These are phyloP conservation scores for Eulemur mongoz DNA, from an alignment of 2,797 vertebrate genomes.

Conservation along the genomic window DNA sequence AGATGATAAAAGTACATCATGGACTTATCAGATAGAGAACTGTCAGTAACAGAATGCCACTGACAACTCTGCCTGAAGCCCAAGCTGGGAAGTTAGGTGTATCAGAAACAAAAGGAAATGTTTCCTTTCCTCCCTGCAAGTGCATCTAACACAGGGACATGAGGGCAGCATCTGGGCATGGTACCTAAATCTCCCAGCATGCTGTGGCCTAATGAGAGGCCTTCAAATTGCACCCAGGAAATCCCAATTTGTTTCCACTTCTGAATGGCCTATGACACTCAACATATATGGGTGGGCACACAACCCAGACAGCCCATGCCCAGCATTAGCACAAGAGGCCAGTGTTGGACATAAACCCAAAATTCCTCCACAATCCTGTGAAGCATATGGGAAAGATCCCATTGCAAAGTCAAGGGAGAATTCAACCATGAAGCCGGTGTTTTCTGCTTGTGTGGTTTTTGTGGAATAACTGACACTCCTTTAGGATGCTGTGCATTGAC, in stretches of 20 bases:
- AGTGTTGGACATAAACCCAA: background rate
- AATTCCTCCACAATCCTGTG: background rate
- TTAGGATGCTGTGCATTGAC: background rate
- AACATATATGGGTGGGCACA: background rate
- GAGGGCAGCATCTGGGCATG: slow-evolving; percentile 21
- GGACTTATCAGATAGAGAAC: background rate
- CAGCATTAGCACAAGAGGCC: background rate
- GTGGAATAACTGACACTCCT: background rate
- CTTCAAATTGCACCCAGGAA: slow-evolving; percentile 56
- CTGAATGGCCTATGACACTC: background rate
- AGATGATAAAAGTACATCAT: background rate
- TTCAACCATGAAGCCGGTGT: background rate
- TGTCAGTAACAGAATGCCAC: background rate
- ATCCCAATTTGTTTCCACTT: slow-evolving; percentile 3
- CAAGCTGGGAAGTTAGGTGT: slow-evolving; percentile 19
- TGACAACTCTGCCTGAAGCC: background rate
- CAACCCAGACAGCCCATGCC: background rate
- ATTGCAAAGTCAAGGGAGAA: background rate
- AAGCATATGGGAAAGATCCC: background rate
- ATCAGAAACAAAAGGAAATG: slow-evolving; percentile 46
- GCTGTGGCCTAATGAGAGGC: background rate
- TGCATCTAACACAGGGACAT: background rate
- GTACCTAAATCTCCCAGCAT: background rate
- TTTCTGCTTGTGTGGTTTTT: background rate
- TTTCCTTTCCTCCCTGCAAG: background rate